Conservation (phyloP, 1,140 invertebrate genomes). For the Brachionus sp. region DNA sequence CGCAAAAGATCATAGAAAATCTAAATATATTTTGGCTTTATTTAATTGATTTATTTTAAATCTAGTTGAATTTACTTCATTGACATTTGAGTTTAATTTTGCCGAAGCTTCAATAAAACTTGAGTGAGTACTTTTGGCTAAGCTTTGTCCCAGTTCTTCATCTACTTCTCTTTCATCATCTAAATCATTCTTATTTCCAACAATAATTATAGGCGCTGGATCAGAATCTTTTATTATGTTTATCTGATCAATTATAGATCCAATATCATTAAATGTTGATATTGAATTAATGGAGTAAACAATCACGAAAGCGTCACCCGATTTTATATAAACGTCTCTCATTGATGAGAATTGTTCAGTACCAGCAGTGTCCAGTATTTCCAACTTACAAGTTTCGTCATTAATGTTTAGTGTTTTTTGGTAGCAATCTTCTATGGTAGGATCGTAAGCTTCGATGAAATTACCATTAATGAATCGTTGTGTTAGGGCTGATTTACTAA, state of each 20-base stretch:
- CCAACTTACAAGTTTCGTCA: constrained; percentile 92
- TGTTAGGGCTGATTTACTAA: constrained; percentile 61
- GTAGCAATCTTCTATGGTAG: constrained; percentile 97
- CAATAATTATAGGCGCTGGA: constrained; percentile 97
- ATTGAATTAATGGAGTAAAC: constrained; percentile 99
- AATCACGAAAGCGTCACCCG: constrained; percentile 96
- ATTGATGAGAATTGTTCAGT: constrained; percentile 99
- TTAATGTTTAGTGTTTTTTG: constrained; percentile 93
- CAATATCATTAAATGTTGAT: constrained; percentile 98
- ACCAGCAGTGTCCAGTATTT: constrained; percentile 98
- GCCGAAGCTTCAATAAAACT: constrained; percentile 99
- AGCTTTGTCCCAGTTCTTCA: constrained; percentile 87
- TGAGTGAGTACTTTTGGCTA: constrained; percentile 90
- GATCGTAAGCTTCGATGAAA: constrained; percentile 99
- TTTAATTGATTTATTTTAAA: background rate
- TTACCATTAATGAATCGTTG: constrained; percentile 97
- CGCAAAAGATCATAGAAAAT: constrained; percentile 24
- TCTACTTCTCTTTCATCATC: constrained; percentile 97
- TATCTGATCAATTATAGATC: constrained; percentile 97
- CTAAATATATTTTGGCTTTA: background rate
- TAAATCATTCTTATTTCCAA: constrained; percentile 99
- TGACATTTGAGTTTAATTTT: constrained; percentile 99
- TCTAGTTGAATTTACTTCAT: constrained; percentile 69
- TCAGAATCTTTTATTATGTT: constrained; percentile 90
- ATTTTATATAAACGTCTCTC: constrained; percentile 99